These are phyloP conservation scores for Rhinoptilus africanus DNA, from an alignment of 2,113 vertebrate species.

Conservation along the genomic window DNA sequence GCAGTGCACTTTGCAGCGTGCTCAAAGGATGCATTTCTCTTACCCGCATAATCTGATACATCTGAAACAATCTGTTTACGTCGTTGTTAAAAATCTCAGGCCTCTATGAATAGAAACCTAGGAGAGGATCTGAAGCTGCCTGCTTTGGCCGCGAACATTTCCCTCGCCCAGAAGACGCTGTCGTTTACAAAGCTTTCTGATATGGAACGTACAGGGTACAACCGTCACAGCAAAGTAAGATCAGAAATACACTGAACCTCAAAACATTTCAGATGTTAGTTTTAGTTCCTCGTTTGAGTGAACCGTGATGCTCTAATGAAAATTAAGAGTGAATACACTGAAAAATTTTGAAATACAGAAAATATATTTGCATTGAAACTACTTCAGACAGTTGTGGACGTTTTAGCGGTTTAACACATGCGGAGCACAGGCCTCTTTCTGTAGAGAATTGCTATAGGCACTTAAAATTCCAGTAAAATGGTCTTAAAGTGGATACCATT, in stretches of 20 bases:
- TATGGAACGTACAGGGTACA: background rate
- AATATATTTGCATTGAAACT: background rate
- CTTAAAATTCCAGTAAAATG: background rate
- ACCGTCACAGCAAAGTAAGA: background rate
- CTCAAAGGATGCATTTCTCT: background rate
- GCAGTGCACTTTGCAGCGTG: background rate
- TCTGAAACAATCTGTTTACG: background rate
- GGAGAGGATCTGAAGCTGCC: background rate
- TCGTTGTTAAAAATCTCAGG: background rate
- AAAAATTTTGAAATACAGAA: background rate
- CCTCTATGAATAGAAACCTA: background rate
- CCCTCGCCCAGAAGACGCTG: background rate
- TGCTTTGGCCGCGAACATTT: background rate
- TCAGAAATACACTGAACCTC: background rate
- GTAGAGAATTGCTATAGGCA: background rate
- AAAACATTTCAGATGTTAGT: background rate
- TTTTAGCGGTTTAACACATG: background rate
- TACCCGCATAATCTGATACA: background rate
- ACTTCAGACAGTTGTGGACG: background rate
- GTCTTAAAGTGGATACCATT: background rate
- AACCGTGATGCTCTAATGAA: background rate
- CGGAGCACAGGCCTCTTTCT: background rate
- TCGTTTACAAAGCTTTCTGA: background rate
- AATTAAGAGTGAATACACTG: background rate
- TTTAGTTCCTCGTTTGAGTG: background rate